Base-by-base conservation (phyloP, 2,888 invertebrate species). In the Trachelus troglodyta region DNA sequence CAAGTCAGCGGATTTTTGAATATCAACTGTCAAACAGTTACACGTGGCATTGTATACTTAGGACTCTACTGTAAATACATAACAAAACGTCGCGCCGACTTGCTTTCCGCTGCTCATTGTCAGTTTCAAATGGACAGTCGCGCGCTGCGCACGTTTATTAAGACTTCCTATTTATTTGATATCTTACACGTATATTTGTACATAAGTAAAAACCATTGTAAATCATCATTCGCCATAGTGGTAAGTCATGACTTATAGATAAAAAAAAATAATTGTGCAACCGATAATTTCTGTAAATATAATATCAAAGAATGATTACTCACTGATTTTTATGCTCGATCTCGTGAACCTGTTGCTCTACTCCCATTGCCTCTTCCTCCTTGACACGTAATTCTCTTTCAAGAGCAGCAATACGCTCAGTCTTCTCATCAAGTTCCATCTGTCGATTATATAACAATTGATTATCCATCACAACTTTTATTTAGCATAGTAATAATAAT, bases 361-460 rank as follows among this genome's bases (percentile, higher is more conserved):
- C 77, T 40, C 81, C 83, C 11, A 81, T 79, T 1, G 77, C 74
- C 73, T 90, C 87, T 74, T 91, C 89, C 15, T 94, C 93, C 85
- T 94, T 94, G 40, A 93, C 91, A 85, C 93, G 93, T 0, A 95
- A 81, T 83, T 96, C 95, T 77, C 94, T 93, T 88, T 96, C 96
- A 78, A 96, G 87, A 78, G 93, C 91, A 83, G 93, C 94, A 31
- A 94, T 92, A 85, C 92, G 93, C 90, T 96, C 96, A 30, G 96
- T 95, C 91, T 96, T 96, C 78, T 94, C 93, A 88, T 96, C 96
- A 81, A 96, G 88, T 83, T 94, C 94, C 88, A 94, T 93, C 90
- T 95, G 91, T 91, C 88, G 81, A 91, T 90, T 76, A 69, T 73
- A 78, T 74, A 69, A 73, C 6, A n/a, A 69, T 69, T 31, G 23